Evolutionary conservation across 2,797 vertebrate species (phyloP).

Genomic region (Antennarius maculatus): DNA sequence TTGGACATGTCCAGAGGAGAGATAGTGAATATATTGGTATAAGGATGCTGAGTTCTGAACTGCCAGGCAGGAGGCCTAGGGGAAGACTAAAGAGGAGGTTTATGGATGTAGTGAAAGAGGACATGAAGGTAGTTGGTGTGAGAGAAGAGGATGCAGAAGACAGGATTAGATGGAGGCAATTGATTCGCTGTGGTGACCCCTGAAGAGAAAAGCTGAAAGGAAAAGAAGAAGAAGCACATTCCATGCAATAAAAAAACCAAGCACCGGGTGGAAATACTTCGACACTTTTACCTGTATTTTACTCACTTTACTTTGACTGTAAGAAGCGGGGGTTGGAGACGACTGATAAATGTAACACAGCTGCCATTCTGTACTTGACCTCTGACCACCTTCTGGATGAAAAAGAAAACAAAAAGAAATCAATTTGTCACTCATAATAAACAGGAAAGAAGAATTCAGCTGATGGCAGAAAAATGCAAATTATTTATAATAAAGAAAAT

Average conservation of each 20-base stretch:
- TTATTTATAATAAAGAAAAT: neutral
- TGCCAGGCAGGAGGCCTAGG: too few relatives aligned
- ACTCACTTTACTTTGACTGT: neutral
- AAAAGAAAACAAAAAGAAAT: neutral
- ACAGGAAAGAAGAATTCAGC: neutral
- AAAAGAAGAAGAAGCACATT: too few relatives aligned
- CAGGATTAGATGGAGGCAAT: too few relatives aligned
- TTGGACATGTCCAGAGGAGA: too few relatives aligned
- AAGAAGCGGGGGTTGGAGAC: neutral
- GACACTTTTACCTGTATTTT: slow-evolving; percentile 5
- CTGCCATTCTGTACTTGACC: slow-evolving; percentile 16
- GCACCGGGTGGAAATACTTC: slow-evolving; percentile 21
- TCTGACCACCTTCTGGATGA: slow-evolving; percentile 5
- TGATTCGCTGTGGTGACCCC: too few relatives aligned
- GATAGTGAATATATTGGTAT: too few relatives aligned
- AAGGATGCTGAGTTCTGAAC: too few relatives aligned
- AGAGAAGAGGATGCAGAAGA: too few relatives aligned
- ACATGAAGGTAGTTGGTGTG: too few relatives aligned
- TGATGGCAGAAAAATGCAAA: neutral
- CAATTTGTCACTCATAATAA: neutral
- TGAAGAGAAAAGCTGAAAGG: too few relatives aligned
- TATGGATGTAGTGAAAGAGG: too few relatives aligned
- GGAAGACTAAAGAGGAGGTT: too few relatives aligned
- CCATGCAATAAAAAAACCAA: slow-evolving; percentile 29
- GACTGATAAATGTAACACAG: slow-evolving; percentile 1